Evolutionary conservation across 1,140 invertebrate species (phyloP).

Genomic region (Trachymyrmex septentrionalis): DNA sequence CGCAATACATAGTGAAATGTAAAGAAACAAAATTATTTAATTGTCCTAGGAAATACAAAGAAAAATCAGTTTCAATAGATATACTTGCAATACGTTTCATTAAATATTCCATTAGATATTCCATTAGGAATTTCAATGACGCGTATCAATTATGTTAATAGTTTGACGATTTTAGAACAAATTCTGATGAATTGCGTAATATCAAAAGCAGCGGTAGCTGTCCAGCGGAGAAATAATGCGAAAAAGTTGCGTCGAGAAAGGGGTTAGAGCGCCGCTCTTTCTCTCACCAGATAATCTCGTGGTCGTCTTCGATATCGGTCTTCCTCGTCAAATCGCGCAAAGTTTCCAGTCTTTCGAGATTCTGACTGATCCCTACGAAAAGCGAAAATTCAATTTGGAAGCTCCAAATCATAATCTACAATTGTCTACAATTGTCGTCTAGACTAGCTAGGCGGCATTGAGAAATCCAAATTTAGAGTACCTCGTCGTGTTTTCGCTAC

Average conservation of each 20-base stretch:
- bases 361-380: conserved; percentile 88
- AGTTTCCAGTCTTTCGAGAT: conserved; percentile 90
- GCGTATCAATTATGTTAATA: not conserved
- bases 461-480: conserved; percentile 80
- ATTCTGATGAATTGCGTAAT: conserved; percentile 74
- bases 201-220: conserved; percentile 18
- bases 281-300: conserved; percentile 88
- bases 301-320: conserved; percentile 87
- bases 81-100: not conserved
- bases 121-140: not conserved
- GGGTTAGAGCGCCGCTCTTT: conserved; percentile 82
- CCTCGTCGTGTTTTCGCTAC: conserved; percentile 94
- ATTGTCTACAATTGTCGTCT: not conserved
- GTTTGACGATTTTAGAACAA: conserved; percentile 22
- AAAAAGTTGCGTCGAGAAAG: conserved; percentile 18
- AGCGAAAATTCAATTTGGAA: not conserved
- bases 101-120: not conserved
- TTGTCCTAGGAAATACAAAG: not conserved
- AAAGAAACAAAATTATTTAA: not conserved
- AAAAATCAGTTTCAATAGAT: not conserved
- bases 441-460: not conserved
- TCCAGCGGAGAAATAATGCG: conserved; percentile 27
- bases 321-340: conserved; percentile 89
- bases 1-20: not conserved
- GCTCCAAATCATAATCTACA: not conserved